phyloP scores from a whole-genome alignment of 2,113 vertebrate genomes.

The Chelonoidis abingdonii region DNA sequence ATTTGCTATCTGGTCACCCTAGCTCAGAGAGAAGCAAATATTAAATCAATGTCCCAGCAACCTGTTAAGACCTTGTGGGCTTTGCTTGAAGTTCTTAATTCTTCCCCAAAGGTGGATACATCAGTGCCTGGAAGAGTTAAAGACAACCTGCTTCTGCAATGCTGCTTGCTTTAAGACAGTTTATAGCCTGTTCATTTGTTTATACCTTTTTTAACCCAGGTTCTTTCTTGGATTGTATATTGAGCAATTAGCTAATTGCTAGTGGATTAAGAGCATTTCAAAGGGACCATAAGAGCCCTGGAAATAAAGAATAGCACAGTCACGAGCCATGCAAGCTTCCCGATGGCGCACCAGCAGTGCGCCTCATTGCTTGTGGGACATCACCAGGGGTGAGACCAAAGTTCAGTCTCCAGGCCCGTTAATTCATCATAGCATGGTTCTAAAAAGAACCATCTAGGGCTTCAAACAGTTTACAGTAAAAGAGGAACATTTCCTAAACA shows the following conservation, averaged over 20 bases:
- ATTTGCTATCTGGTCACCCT: too few relatives aligned
- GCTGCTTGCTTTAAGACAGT: neutral
- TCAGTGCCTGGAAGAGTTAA: neutral
- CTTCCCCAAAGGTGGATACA: neutral
- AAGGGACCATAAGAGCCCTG: neutral
- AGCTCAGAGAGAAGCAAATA: neutral
- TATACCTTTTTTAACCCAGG: neutral
- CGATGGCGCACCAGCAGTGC: too few relatives aligned
- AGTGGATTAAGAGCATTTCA: neutral
- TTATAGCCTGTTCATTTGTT: neutral
- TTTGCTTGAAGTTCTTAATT: neutral
- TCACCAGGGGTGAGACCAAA: neutral
- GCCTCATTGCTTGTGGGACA: neutral
- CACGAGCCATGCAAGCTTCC: neutral
- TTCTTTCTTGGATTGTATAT: neutral
- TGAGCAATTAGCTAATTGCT: neutral
- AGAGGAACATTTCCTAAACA: neutral
- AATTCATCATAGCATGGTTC: fast-evolving
- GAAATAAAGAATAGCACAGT: neutral
- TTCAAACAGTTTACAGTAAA: neutral
- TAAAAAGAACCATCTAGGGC: neutral
- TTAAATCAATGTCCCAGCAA: neutral
- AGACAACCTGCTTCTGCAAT: neutral
- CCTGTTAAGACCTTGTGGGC: neutral
- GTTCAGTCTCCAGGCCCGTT: neutral